Conservation (phyloP, 2,113 vertebrate species). For the Tragulus kanchil region DNA sequence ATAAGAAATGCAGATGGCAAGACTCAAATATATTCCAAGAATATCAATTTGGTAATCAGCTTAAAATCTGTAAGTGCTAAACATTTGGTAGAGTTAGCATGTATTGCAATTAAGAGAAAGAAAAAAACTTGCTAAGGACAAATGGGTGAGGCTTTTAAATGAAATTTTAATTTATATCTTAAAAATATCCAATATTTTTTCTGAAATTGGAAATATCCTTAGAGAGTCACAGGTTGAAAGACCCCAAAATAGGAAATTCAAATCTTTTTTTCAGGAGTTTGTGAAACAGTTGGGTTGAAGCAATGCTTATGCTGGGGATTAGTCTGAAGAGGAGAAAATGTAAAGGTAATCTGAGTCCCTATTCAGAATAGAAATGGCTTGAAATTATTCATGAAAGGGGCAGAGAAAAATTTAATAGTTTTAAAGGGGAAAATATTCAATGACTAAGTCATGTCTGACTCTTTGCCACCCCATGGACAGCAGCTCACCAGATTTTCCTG, state of each 20-base stretch:
- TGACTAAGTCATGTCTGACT: not conserved
- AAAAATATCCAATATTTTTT: not conserved
- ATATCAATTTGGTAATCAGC: not conserved
- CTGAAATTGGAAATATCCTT: not conserved
- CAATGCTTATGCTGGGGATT: not conserved
- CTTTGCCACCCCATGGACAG: not conserved
- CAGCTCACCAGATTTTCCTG: not conserved
- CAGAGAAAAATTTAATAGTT: not conserved
- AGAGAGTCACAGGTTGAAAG: not conserved
- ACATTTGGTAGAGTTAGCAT: not conserved
- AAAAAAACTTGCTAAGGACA: not conserved
- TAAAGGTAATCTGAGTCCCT: not conserved
- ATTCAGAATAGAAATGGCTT: not conserved
- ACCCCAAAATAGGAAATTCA: conserved; percentile 19
- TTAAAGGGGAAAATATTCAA: not conserved
- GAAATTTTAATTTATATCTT: not conserved
- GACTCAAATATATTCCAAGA: not conserved
- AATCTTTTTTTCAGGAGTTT: not conserved
- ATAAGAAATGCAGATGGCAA: not conserved
- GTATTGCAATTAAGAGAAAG: not conserved
- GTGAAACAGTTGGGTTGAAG: not conserved
- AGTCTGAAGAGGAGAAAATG: not conserved
- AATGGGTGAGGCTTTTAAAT: not conserved
- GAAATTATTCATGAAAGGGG: not conserved
- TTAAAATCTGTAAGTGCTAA: not conserved